Evolutionary conservation across 1,140 invertebrate species (phyloP).

Genomic region (Apis cerana): DNA sequence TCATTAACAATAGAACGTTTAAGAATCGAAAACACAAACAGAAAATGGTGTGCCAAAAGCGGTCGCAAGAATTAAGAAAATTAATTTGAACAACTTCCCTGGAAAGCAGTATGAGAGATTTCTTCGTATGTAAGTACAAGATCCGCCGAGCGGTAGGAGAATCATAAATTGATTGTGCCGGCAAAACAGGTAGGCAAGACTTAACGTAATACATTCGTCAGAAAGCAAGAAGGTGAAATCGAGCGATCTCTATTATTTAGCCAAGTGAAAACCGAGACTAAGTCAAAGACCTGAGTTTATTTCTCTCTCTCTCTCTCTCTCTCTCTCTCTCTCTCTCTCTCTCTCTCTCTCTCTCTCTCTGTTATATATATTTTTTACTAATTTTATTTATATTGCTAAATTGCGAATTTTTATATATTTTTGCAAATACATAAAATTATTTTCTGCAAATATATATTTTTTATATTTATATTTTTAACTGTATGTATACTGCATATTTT

Average conservation of each 20-base stretch:
- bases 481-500: too few relatives aligned
- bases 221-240: slow-evolving; percentile 39
- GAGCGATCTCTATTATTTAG: slow-evolving; percentile 49
- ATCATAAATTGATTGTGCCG: slow-evolving; percentile 38
- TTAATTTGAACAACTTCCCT: slow-evolving; percentile 13
- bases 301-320: not conserved
- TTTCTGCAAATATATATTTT: too few relatives aligned
- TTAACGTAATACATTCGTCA: slow-evolving; percentile 41
- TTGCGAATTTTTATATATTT: too few relatives aligned
- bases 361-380: too few relatives aligned
- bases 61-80: slow-evolving; percentile 21
- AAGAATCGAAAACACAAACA: slow-evolving; percentile 21
- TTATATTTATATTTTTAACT: too few relatives aligned
- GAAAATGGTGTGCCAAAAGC: slow-evolving; percentile 19
- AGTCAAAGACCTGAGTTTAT: not conserved
- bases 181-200: slow-evolving; percentile 32
- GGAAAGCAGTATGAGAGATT: slow-evolving; percentile 7
- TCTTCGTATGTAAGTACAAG: not conserved
- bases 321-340: not conserved
- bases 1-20: too few relatives aligned
- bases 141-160: not conserved
- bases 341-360: not conserved
- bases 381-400: too few relatives aligned
- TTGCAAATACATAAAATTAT: too few relatives aligned
- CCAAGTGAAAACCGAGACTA: slow-evolving; percentile 42